A percentile compares a stretch with the other conserved stretches of the same genome.
Evolutionary conservation across 2,888 invertebrate genomes (phyloP).

Genomic region (Colletes collaris): DNA sequence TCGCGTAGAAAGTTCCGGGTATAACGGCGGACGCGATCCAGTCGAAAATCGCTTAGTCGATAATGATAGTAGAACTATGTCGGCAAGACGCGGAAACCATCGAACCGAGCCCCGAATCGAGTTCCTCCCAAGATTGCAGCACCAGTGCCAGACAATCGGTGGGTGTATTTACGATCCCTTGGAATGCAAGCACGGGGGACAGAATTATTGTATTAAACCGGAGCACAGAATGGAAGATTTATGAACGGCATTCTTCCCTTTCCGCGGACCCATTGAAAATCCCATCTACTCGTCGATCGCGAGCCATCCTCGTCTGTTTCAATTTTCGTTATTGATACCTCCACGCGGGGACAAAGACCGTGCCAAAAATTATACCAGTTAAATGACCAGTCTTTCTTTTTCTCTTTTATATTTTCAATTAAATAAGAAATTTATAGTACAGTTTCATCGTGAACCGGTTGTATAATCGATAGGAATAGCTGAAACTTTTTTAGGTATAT

Average conservation of each 20-base stretch:
- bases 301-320: background rate
- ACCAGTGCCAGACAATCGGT: slow-evolving; percentile 52
- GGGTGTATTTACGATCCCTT: slow-evolving; percentile 57
- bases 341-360: too few species aligned
- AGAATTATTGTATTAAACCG: slow-evolving; percentile 59
- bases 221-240: slow-evolving; percentile 29
- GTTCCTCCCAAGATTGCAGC: slow-evolving; percentile 55
- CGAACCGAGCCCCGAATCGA: slow-evolving; percentile 43
- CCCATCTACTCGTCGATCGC: slow-evolving; percentile 2
- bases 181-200: slow-evolving; percentile 34
- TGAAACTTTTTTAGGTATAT: too few species aligned
- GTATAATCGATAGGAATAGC: too few species aligned
- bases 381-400: too few species aligned
- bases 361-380: too few species aligned
- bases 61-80: slow-evolving; percentile 5
- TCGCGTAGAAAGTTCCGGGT: background rate
- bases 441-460: too few species aligned
- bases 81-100: background rate
- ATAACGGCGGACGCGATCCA: background rate
- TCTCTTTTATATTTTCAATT: too few species aligned
- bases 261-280: slow-evolving; percentile 4
- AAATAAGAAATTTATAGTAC: too few species aligned
- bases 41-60: slow-evolving; percentile 1
- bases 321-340: slow-evolving; percentile 3
- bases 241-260: slow-evolving; percentile 30